Evolutionary conservation across 23 tunicate genomes (phyloP), one percentile per base, ranked within the genome.

Genomic region (Ciona savignyi): DNA sequence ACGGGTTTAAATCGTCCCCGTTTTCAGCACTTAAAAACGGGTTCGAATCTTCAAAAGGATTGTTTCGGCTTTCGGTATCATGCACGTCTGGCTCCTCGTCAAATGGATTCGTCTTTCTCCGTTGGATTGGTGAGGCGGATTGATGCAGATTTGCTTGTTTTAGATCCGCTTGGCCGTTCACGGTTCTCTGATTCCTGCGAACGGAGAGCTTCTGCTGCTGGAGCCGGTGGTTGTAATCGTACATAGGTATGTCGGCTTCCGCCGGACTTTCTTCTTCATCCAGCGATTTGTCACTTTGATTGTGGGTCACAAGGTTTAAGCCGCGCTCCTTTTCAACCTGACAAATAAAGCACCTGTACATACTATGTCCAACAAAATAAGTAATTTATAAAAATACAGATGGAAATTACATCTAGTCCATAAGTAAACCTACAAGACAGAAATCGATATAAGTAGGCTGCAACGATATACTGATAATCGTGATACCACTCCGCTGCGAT

Each of bases 291-390:
- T 62, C 71, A 71, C 30, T 63, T 65, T 34, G 11, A 35, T 28
- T 4, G 26, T 63, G 4, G 67, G 6, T 25, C 24, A 25, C 26
- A 4, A 63, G 28, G 28, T 63, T 4, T 9, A 78, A 69, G 21
- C 30, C 29, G 42, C 76, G 69, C 33, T 88, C 96, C 60, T 77
- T 77, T 34, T 88, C 96, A 9, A 88, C 96, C 96, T 88, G n/a
- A 49, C 56, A 42, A 42, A 6, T 42, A 42, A 42, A n/a, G n/a
- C n/a, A n/a, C n/a, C n/a, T n/a, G n/a, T 56, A 68, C 4, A 30
- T 26, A 68, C 4, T 9, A 29, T 68, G 56, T 22, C 11, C 4
- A 68, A 22, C 11, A 68, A 4, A 68, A 19, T 26, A 68, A 68
- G 4, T 6, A 19, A 64, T 64, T 9, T 25, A 64, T 25, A 25